A percentile compares a stretch with the other conserved stretches of the same genome.
Evolutionary conservation across 2,797 vertebrate species (phyloP).

Genomic region (Rhynchonycteris naso): DNA sequence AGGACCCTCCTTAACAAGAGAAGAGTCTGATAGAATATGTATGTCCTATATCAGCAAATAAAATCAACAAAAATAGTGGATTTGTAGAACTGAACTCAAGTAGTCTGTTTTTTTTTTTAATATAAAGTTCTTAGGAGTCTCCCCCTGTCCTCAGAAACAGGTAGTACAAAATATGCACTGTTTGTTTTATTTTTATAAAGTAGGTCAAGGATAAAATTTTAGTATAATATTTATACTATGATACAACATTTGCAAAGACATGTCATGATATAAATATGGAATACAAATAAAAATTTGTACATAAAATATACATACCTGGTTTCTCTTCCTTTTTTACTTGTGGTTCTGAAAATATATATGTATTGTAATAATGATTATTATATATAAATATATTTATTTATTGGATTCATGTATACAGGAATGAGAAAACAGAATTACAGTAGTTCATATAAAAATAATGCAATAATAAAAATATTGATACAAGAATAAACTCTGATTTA

Average conservation of each 20-base stretch:
- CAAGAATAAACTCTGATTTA: not conserved
- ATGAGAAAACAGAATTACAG: not conserved
- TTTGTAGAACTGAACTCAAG: not conserved
- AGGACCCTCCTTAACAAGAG: not conserved
- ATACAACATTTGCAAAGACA: not conserved
- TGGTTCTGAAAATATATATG: constrained; percentile 63
- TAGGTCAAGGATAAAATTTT: not conserved
- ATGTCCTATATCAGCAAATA: not conserved
- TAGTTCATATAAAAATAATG: not conserved
- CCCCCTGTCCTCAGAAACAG: not conserved
- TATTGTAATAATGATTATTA: not conserved
- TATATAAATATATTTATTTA: not conserved
- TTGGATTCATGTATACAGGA: not conserved
- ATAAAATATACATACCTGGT: constrained; percentile 56
- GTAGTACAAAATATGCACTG: not conserved
- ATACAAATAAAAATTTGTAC: not conserved
- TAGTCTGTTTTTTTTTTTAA: not conserved
- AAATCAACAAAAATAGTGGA: not conserved
- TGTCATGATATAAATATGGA: not conserved
- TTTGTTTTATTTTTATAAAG: not conserved
- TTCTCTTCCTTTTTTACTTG: constrained; percentile 72
- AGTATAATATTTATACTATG: not conserved
- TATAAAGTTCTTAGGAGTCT: not conserved
- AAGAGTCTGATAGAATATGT: not conserved
- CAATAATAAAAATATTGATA: not conserved